Evolutionary conservation across 1,140 invertebrate species (phyloP), one percentile per base, ranked within the genome.

Genomic region (Hylyphantes graminicola): DNA sequence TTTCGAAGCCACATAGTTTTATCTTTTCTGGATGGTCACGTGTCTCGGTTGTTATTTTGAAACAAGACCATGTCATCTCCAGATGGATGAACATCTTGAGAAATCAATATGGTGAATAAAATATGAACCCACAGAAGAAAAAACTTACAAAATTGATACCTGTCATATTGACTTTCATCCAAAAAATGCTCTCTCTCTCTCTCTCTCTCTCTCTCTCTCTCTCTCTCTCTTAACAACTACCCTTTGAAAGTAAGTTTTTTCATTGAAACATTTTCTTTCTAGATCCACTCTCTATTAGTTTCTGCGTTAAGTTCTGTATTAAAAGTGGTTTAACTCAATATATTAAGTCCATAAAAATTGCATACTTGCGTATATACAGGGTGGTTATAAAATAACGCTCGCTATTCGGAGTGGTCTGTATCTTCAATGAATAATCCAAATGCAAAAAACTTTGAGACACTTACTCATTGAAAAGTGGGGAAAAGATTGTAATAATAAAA

Each of bases 131-230:
- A 64, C 59, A 64, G 19, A n/a, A 57, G 35, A 19, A 73, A 78
- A 76, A 76, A 54, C 13, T 15, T 13, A 61, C n/a, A 51, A 78
- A 67, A 67, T 78, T 65, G 63, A 65, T 78, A 64, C 63, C 61
- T 65, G 61, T 78, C 53, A 78, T 78, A 78, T 78, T 78, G 63
- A 67, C 76, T 78, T 76, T 78, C 50, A 15, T 65, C 50, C n/a
- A 54, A 51, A 21, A 55, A 15, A 6, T 13, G 9, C 12, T 76
- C 17, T 63, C 19, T 11, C 19, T 76, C 19, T 61, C 7, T 50
- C 11, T n/a, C 19, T 0, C n/a, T 13, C 48, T 9, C 21, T 74
- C 15, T 7, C 0, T 19, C 13, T 53, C 6, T 54, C 15, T 76
- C 51, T 50, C 11, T 63, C 63, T 17, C 12, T 54, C 5, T 53